Base-by-base conservation (phyloP, 2,888 invertebrate genomes). In the Boloria selene region DNA sequence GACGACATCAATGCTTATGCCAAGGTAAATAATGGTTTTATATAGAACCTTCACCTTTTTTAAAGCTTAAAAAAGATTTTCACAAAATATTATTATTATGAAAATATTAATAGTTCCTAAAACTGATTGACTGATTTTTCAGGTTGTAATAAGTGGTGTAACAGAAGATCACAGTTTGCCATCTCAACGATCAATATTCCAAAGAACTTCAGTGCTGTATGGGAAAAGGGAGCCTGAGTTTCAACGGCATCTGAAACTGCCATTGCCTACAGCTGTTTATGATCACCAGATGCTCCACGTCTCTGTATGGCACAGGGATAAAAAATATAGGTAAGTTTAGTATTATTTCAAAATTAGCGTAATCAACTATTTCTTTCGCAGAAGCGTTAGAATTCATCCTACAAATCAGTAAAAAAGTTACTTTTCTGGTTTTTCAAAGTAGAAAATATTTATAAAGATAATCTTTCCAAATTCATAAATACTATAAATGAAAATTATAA, bases 291-390 rank as follows among this genome's bases (percentile, higher is more conserved):
- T 94, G 82, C 92, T 96, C 53, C 94, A 96, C 76, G 93, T 97
- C 75, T 96, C 97, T 53, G 96, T 97, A 54, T 97, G 97, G 97
- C 97, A 97, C 83, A 93, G 97, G 73, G 96, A 97, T 87, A 94
- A 96, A 75, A 95, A 94, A 74, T 94, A 95, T 83, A 95, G 96
- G 97, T 97, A 78, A 76, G 70, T 47, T 16, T 14, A 5, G 7
- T 38, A 38, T 38, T 38, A 38, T 38, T 38, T 38, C 31, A 38
- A 38, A 38, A 38, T 38, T 38, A 2, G 0, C 31, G 3, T 3
- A 38, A 38, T 38, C 3, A 38, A 38, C 31, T 38, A 10, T 38
- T 38, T 10, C 10, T 38, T 10, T 3, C 10, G 10, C 31, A 38
- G 31, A 38, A 38, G 10, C 7, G 1, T 38, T 38, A 2, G 1